Percentiles rank a stretch among this genome's conserved stretches.
These are phyloP conservation scores for Larimichthys crocea DNA, from an alignment of 2,113 vertebrate genomes.

Conservation along the genomic window DNA sequence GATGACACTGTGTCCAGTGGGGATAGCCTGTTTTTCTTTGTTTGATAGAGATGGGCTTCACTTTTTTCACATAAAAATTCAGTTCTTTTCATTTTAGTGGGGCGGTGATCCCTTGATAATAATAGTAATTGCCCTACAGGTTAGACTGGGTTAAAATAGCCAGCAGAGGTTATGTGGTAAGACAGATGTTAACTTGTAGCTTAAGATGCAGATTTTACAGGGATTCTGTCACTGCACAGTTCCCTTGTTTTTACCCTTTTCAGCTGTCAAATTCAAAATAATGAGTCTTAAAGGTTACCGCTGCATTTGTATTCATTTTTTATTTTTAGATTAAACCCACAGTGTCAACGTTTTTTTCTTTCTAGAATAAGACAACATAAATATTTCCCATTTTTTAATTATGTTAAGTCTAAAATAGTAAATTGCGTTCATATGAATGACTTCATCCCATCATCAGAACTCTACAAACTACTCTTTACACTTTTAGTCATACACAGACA, in stretches of 20 bases:
- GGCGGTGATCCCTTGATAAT: neutral
- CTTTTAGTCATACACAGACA: neutral
- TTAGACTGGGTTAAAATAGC: too few relatives aligned
- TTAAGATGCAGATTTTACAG: neutral
- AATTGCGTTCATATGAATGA: neutral
- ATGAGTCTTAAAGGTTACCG: neutral
- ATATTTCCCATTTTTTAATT: neutral
- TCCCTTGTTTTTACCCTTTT: neutral
- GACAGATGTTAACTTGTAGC: neutral
- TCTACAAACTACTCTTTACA: neutral
- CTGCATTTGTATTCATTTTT: neutral
- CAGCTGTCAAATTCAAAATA: neutral
- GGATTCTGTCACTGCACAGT: neutral
- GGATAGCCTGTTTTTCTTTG: constrained; percentile 26
- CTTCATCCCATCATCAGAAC: neutral
- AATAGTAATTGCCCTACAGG: neutral
- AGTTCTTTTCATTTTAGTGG: neutral
- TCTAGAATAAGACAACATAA: neutral
- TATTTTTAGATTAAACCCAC: neutral
- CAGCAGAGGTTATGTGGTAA: neutral
- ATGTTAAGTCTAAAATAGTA: neutral
- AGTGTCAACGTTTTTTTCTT: neutral
- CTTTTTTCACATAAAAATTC: constrained; percentile 3
- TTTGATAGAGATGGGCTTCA: constrained; percentile 40
- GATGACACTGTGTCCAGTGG: constrained; percentile 59